phyloP scores from a whole-genome alignment of 1,140 invertebrate species.

The Hypsibius dujardini region DNA sequence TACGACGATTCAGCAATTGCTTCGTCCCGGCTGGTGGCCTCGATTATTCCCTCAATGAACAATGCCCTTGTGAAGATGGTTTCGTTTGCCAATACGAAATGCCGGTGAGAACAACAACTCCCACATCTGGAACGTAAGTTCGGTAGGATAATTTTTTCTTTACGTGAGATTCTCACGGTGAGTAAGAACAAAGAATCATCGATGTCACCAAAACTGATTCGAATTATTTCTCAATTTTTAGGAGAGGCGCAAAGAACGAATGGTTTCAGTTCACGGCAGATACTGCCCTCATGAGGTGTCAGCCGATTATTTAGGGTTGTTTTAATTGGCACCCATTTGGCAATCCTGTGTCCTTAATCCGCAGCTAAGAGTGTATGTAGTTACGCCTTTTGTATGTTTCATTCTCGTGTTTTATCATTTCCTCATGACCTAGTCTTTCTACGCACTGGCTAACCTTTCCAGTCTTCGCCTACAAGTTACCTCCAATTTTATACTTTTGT shows the following conservation, averaged over 20 bases:
- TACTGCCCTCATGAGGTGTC: neutral
- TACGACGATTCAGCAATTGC: conserved; percentile 25
- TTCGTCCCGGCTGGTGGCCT: conserved; percentile 27
- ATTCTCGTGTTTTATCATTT: too few relatives aligned
- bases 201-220: neutral
- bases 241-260: neutral
- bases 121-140: neutral
- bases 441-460: too few relatives aligned
- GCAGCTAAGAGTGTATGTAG: too few relatives aligned
- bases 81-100: conserved; percentile 21
- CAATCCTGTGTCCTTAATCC: too few relatives aligned
- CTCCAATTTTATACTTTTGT: too few relatives aligned
- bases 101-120: neutral
- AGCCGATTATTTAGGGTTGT: neutral
- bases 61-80: conserved; percentile 26
- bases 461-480: too few relatives aligned
- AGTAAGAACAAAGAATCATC: neutral
- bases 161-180: neutral
- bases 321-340: too few relatives aligned
- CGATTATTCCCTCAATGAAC: conserved; percentile 26
- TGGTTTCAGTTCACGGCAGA: conserved; percentile 14
- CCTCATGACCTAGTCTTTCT: too few relatives aligned
- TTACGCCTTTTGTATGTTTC: too few relatives aligned
- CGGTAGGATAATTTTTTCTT: neutral
- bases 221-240: neutral